phyloP scores from a whole-genome alignment of 2,113 vertebrate genomes.

The Bufo bufo region DNA sequence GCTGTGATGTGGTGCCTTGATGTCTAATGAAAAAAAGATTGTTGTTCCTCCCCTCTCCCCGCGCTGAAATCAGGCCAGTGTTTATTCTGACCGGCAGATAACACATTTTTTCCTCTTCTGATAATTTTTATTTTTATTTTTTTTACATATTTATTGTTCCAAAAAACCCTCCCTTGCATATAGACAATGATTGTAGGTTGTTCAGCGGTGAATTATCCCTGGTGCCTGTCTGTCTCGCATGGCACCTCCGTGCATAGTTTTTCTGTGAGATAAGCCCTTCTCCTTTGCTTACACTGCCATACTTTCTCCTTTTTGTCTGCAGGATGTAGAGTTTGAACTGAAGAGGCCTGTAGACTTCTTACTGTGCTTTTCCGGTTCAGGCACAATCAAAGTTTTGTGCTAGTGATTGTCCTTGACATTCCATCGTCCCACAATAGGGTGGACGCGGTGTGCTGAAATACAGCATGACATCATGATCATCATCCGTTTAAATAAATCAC shows the following conservation, averaged over 20 bases:
- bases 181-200: conserved; percentile 83
- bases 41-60: conserved; percentile 61
- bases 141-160: conserved; percentile 86
- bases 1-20: conserved; percentile 92
- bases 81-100: conserved; percentile 88
- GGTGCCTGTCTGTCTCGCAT: conserved; percentile 95
- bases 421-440: conserved; percentile 89
- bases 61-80: conserved; percentile 81
- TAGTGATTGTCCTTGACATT: conserved; percentile 96
- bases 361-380: conserved; percentile 84
- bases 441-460: conserved; percentile 87
- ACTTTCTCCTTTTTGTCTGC: conserved; percentile 80
- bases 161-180: conserved; percentile 74
- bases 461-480: conserved; percentile 97
- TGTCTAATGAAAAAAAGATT: conserved; percentile 91
- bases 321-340: conserved; percentile 85
- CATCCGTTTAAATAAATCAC: conserved; percentile 95
- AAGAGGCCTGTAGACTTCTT: conserved; percentile 80
- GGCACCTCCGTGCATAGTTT: conserved; percentile 97
- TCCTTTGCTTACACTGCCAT: conserved; percentile 76
- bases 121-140: conserved; percentile 71
- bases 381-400: conserved; percentile 87
- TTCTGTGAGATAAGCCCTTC: conserved; percentile 91
- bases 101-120: conserved; percentile 86
- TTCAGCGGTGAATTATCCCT: conserved; percentile 83